phyloP scores from a whole-genome alignment of 30 jellyfish, hydroid and myxozoan genomes.

The Pseudorhiza aurosa region DNA sequence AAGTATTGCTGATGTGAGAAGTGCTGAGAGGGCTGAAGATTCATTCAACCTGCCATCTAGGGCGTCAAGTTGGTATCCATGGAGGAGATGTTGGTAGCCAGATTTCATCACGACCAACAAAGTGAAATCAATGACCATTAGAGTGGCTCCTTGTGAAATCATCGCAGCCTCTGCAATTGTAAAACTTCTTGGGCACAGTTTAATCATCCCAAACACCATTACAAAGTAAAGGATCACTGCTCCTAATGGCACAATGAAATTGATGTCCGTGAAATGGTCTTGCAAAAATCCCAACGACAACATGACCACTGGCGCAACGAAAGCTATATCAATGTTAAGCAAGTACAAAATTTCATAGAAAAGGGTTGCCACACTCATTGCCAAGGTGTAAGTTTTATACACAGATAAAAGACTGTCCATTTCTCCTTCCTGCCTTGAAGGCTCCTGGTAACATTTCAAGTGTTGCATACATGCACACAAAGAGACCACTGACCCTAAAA shows the following conservation, averaged over 20 bases:
- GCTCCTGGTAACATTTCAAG: not conserved
- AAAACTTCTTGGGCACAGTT: conserved; percentile 59
- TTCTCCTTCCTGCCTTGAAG: not conserved
- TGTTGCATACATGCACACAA: conserved; percentile 1
- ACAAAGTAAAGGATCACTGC: conserved; percentile 14
- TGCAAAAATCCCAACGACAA: conserved; percentile 53
- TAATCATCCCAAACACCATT: conserved; percentile 5
- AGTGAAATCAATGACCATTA: conserved; percentile 22
- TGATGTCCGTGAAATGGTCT: conserved; percentile 38
- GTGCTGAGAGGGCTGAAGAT: conserved; percentile 3
- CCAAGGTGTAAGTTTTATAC: conserved; percentile 5
- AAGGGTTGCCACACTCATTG: conserved; percentile 33
- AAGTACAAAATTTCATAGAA: conserved; percentile 30
- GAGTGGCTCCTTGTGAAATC: conserved; percentile 39
- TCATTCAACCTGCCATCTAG: conserved; percentile 13
- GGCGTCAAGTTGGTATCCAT: not conserved
- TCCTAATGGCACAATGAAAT: conserved; percentile 24
- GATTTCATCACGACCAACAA: conserved; percentile 8
- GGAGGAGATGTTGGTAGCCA: not conserved
- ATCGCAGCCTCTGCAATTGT: conserved; percentile 71
- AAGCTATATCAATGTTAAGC: conserved; percentile 26
- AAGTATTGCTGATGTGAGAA: conserved; percentile 24
- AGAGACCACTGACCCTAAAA: conserved; percentile 6
- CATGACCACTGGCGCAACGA: conserved; percentile 43
- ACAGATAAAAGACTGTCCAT: not conserved